A percentile compares a stretch with the other conserved stretches of the same genome.
These are phyloP conservation scores for Phengaris arion DNA, from an alignment of 2,888 invertebrate genomes.

Conservation along the genomic window DNA sequence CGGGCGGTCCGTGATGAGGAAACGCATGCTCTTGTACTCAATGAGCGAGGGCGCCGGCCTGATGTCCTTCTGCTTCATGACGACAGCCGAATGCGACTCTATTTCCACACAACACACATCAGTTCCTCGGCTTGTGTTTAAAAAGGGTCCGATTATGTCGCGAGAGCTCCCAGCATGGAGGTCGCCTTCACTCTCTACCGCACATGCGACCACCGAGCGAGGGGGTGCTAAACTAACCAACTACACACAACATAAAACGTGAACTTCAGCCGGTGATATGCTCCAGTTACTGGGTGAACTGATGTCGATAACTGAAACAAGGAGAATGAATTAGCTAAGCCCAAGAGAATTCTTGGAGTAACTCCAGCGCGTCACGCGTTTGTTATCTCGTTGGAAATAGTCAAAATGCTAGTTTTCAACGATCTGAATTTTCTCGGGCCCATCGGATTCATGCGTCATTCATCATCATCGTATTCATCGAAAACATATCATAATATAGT, in stretches of 20 bases:
- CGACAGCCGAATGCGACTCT: slow-evolving; percentile 77
- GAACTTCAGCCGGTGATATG: slow-evolving; percentile 63
- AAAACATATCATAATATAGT: no score
- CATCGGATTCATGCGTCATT: no score
- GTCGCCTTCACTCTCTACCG: slow-evolving; percentile 72
- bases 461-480: no score
- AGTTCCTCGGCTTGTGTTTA: slow-evolving; percentile 72
- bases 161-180: slow-evolving; percentile 73
- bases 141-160: slow-evolving; percentile 77
- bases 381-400: not conserved
- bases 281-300: slow-evolving; percentile 61
- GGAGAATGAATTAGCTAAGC: slow-evolving; percentile 40
- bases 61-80: slow-evolving; percentile 95
- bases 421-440: no score
- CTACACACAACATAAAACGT: slow-evolving; percentile 67
- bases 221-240: slow-evolving; percentile 66
- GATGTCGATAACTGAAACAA: slow-evolving; percentile 76
- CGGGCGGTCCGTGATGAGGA: slow-evolving; percentile 99
- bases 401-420: slow-evolving; percentile 43
- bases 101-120: slow-evolving; percentile 80
- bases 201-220: slow-evolving; percentile 68
- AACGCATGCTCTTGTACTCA: slow-evolving; percentile 97
- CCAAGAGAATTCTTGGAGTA: not conserved
- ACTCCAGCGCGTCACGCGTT: not conserved
- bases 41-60: slow-evolving; percentile 98